Conservation (phyloP, 2,888 invertebrate genomes). For the Mimumesa dahlbomi region DNA sequence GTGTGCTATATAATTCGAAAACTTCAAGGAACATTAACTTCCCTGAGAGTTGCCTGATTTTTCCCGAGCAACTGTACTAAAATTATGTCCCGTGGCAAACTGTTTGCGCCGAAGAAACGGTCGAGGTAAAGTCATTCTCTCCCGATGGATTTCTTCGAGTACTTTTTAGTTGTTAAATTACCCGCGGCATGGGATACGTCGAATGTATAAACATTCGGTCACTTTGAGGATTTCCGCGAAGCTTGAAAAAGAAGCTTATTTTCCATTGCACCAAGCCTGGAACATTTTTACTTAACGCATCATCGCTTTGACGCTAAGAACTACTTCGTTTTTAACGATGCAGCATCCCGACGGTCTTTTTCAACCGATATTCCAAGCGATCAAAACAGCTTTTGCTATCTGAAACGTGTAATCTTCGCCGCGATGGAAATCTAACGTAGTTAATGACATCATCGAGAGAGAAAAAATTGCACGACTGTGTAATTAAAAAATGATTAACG, state of each 20-base stretch:
- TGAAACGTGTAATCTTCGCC: too few relatives aligned
- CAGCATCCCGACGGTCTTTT: too few relatives aligned
- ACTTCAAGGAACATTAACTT: constrained; percentile 9
- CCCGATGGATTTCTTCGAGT: constrained; percentile 2
- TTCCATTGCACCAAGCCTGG: background rate
- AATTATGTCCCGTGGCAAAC: constrained; percentile 5
- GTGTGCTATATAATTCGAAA: background rate
- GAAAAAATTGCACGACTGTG: too few relatives aligned
- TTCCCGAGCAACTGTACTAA: background rate
- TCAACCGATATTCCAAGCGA: too few relatives aligned
- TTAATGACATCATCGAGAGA: too few relatives aligned
- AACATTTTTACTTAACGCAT: background rate
- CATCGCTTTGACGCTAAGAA: too few relatives aligned
- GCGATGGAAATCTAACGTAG: too few relatives aligned
- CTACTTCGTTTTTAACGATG: too few relatives aligned
- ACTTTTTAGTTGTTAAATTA: constrained; percentile 3
- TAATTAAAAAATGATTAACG: too few relatives aligned
- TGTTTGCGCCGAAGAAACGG: background rate
- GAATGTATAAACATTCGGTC: background rate
- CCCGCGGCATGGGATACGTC: background rate
- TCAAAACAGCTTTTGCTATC: too few relatives aligned
- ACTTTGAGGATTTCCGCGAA: constrained; percentile 9
- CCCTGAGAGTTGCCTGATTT: background rate
- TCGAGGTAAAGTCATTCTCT: constrained; percentile 5
- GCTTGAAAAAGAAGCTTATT: background rate